phyloP scores from a whole-genome alignment of 2,888 invertebrate species.

The Latrodectus hesperus region DNA sequence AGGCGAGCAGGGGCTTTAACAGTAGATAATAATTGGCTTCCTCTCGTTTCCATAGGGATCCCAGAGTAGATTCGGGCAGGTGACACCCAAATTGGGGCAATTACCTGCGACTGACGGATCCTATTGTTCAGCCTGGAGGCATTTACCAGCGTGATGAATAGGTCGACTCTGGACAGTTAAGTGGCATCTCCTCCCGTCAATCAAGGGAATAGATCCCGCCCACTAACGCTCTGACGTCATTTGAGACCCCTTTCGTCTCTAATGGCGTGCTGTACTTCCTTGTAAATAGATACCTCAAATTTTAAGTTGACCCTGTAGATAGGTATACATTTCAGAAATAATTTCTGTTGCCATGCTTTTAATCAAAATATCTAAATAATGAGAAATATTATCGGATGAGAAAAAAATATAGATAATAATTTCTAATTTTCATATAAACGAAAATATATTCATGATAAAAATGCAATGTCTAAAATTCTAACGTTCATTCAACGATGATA shows the following conservation, averaged over 20 bases:
- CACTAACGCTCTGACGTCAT: slow-evolving; percentile 53
- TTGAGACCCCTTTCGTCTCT: background rate
- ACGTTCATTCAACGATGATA: too few relatives aligned
- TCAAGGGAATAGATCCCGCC: slow-evolving; percentile 31
- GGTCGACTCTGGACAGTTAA: slow-evolving; percentile 60
- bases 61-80: slow-evolving; percentile 58
- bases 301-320: too few relatives aligned
- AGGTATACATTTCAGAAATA: too few relatives aligned
- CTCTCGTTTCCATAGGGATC: slow-evolving; percentile 66
- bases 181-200: slow-evolving; percentile 64
- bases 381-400: too few relatives aligned
- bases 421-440: too few relatives aligned
- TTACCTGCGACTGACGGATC: slow-evolving; percentile 69
- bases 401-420: too few relatives aligned
- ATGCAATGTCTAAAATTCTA: too few relatives aligned
- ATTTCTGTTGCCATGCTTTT: too few relatives aligned
- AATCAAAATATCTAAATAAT: too few relatives aligned
- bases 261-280: background rate
- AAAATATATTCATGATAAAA: too few relatives aligned
- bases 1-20: slow-evolving; percentile 46
- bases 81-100: slow-evolving; percentile 70
- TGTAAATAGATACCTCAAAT: background rate
- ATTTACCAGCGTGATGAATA: slow-evolving; percentile 68
- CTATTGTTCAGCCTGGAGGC: slow-evolving; percentile 59
- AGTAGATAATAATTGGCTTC: slow-evolving; percentile 69